phyloP scores from a whole-genome alignment of 2,888 invertebrate genomes.

The Sceliomorpha sp. region DNA sequence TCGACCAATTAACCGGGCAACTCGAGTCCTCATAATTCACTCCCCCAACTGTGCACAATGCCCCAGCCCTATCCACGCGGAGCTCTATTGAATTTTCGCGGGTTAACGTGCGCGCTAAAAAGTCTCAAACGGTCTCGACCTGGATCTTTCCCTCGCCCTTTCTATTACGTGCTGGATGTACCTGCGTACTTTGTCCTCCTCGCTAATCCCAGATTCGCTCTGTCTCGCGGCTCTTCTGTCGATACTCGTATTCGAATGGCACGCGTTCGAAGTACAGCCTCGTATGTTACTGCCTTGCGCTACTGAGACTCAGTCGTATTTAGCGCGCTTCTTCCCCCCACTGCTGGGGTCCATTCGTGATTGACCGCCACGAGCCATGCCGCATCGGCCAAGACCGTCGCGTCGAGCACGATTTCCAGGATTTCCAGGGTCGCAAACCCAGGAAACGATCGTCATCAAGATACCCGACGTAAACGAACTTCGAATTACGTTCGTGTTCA shows the following conservation, averaged over 20 bases:
- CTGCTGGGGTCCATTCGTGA: constrained; percentile 23
- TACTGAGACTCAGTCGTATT: constrained; percentile 64
- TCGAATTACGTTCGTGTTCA: constrained; percentile 12
- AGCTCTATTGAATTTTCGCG: constrained; percentile 7
- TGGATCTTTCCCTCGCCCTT: no score
- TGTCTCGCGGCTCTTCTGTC: no score
- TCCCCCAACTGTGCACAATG: no score
- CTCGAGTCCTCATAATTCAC: no score
- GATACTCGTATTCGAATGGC: no score
- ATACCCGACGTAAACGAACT: constrained; percentile 40
- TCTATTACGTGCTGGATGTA: no score
- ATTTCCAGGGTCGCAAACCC: constrained; percentile 34
- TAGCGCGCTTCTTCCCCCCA: constrained; percentile 61
- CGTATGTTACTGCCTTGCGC: constrained; percentile 62
- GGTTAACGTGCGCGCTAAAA: constrained; percentile 2
- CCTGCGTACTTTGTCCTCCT: no score
- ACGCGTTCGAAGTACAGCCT: constrained; percentile 13
- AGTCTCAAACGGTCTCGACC: neutral
- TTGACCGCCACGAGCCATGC: constrained; percentile 30
- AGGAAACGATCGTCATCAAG: constrained; percentile 26
- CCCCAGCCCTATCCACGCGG: no score
- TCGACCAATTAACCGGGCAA: no score
- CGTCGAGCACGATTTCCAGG: neutral
- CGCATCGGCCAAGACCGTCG: constrained; percentile 22
- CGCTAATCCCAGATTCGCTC: no score